phyloP scores from a whole-genome alignment of 2,888 invertebrate species.

The Therioaphis trifolii region DNA sequence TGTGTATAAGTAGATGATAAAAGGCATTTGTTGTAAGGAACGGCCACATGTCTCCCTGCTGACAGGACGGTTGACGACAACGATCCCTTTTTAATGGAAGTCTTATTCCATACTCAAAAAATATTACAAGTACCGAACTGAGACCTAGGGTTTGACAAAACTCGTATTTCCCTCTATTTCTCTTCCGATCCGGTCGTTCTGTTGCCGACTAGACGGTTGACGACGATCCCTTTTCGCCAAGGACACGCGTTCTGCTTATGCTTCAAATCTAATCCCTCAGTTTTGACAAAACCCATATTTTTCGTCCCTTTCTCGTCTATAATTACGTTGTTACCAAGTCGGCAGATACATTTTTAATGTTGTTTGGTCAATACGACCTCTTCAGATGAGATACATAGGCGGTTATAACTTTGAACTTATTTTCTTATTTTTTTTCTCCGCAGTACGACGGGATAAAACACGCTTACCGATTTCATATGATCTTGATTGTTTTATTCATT shows the following conservation, averaged over 20 bases:
- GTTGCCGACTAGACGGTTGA: neutral
- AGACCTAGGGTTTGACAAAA: no score
- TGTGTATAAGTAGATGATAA: no score
- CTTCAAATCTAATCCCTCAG: constrained; percentile 5
- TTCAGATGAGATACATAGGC: neutral
- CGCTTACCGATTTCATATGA: neutral
- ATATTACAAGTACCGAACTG: no score
- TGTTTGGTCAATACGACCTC: neutral
- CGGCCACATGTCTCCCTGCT: no score
- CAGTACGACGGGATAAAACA: neutral
- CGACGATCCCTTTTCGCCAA: constrained; percentile 21
- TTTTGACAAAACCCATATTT: constrained; percentile 24
- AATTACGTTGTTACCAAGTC: no score
- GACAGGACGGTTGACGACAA: no score
- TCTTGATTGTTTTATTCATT: neutral
- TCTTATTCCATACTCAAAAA: no score
- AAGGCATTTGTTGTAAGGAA: no score
- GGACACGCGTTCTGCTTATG: neutral
- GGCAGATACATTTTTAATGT: neutral
- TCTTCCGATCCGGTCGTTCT: no score
- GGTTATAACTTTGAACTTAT: neutral
- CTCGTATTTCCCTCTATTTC: no score
- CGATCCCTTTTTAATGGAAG: no score
- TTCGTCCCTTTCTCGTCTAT: neutral
- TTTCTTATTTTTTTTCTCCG: neutral